Evolutionary conservation across 2,113 vertebrate species (phyloP), one percentile per base, ranked within the genome.

Genomic region (Dromiciops gliroides): DNA sequence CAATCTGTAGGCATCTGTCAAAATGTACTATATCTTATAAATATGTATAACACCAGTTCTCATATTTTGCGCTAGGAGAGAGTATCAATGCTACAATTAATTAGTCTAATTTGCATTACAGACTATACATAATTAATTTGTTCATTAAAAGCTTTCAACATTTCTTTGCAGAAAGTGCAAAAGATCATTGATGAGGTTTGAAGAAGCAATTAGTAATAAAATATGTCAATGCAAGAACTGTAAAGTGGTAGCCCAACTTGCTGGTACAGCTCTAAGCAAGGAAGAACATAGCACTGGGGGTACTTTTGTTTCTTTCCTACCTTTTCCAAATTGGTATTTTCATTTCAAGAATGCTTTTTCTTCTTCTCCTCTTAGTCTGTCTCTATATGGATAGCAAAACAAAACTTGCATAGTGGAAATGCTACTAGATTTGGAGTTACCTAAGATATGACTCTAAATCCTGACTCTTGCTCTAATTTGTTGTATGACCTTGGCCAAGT

Each of bases 71-170:
- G 89, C 96, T 91, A 93, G 90, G 95, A 97, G 96, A 98, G 97
- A 95, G 97, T 98, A 98, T 98, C 98, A 96, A 98, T 98, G 98
- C 98, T 98, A 98, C 98, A 98, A 98, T 98, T 99, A 99, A 99
- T 99, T 98, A 98, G 98, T 96, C 98, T 99, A 96, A 99, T 99
- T 99, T 98, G 98, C 98, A 98, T 98, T 96, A 93, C 93, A 98
- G 96, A 98, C 98, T 98, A 98, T 94, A 98, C 98, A 98, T 99
- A 99, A 99, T 99, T 98, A 99, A 98, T 98, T 98, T 98, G 98
- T 98, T 98, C 98, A 98, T 98, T 99, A 98, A 99, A 98, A 98
- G 98, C 98, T 98, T 98, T 98, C 98, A 98, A 97, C 98, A 95
- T 98, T 98, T 98, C 97, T 97, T 98, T 98, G 97, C 91, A 26